Evolutionary conservation across 2,113 vertebrate genomes (phyloP), one percentile per base, ranked within the genome.

Genomic region (Tachysurus fulvidraco): DNA sequence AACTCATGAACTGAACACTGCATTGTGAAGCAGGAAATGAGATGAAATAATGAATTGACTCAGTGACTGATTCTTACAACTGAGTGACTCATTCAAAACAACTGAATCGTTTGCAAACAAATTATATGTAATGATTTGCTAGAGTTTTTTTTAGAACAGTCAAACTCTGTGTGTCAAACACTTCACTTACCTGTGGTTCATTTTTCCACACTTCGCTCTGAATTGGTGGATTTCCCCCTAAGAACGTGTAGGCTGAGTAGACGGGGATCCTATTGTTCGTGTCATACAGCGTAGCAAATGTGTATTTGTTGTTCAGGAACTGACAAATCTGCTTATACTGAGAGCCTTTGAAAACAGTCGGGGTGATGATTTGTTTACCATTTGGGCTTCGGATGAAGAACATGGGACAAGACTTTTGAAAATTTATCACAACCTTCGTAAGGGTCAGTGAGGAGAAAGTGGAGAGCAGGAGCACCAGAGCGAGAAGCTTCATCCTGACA

Each of bases 251-350:
- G 16, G 77, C 23, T 1, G 85, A 86, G 44, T 85, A 86, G 7
- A 86, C 85, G 3, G 85, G 62, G 64, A 86, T 86, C 59, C 62
- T 50, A 0, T 6, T 52, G 30, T 12, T 8, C 17, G 60, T 69
- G 85, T 86, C n/a, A 7, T 69, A 81, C 44, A 81, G 60, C 44
- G 85, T 81, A 8, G 85, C 85, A 71, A 55, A 86, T 16, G 19
- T 41, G 28, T 69, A 55, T 12, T 1, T 1, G 9, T 52, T 69
- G 0, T 69, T 76, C 44, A 36, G 62, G 17, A 8, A 2, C 85
- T 71, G 85, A 69, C 78, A 86, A 46, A 86, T 86, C 28, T 28
- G n/a, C 50, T 71, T 67, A 65, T 71, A 71, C 4, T 14, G 28
- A 17, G 7, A 0, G 6, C 28, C 78, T 4, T 1, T 16, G n/a